These are phyloP conservation scores for Chaenodraco wilsoni DNA, from an alignment of 2,797 vertebrate species.

Conservation along the genomic window DNA sequence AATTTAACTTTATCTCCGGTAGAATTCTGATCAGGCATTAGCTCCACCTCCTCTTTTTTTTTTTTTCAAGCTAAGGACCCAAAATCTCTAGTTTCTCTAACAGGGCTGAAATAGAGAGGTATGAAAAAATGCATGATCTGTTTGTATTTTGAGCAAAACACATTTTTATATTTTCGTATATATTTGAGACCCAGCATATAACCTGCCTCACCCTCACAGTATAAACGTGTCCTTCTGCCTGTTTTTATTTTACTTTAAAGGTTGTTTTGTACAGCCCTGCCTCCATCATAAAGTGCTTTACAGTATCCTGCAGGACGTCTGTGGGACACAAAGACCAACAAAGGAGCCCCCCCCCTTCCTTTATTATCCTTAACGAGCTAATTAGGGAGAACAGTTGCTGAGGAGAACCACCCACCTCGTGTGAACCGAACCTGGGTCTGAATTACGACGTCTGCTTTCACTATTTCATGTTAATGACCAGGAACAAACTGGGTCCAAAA, in stretches of 20 bases:
- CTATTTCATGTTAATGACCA: constrained; percentile 18
- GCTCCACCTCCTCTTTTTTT: no score
- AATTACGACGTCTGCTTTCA: background rate
- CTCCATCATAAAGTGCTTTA: constrained; percentile 64
- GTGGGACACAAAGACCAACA: constrained; percentile 60
- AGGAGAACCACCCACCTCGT: constrained; percentile 68
- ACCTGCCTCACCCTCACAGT: background rate
- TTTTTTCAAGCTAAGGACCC: no score
- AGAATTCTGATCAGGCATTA: no score
- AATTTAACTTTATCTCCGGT: no score
- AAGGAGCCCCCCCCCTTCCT: constrained; percentile 52
- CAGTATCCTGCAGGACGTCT: constrained; percentile 51
- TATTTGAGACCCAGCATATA: background rate
- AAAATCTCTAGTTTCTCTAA: no score
- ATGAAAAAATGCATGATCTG: no score
- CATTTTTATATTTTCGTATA: no score
- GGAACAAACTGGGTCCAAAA: constrained; percentile 27
- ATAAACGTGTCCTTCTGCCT: constrained; percentile 28
- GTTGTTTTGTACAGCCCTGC: constrained; percentile 48
- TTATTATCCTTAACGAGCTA: constrained; percentile 68
- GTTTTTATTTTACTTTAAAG: constrained; percentile 50
- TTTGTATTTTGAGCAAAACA: no score
- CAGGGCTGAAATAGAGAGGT: no score
- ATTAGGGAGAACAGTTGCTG: constrained; percentile 67
- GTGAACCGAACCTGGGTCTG: constrained; percentile 37